A percentile compares a stretch with the other conserved stretches of the same genome.
phyloP scores from a whole-genome alignment of 1,140 invertebrate species.

The Adoxophyes honmai region DNA sequence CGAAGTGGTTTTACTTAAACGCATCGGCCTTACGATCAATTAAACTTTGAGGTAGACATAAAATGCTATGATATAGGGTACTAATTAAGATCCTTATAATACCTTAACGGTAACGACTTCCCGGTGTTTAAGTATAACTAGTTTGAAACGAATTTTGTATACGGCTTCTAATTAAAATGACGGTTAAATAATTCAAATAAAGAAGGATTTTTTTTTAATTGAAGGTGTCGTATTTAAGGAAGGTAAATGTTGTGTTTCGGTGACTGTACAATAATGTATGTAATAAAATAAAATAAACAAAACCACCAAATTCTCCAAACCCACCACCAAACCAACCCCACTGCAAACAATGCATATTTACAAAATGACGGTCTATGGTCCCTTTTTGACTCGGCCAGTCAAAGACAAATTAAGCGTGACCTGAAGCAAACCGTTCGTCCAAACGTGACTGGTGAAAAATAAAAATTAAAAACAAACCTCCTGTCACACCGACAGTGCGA shows the following conservation, averaged over 20 bases:
- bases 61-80: constrained; percentile 30
- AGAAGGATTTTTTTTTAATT: no score
- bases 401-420: constrained; percentile 1
- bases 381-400: not conserved
- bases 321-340: constrained; percentile 17
- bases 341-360: not conserved
- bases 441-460: constrained; percentile 9
- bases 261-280: not conserved
- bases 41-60: constrained; percentile 16
- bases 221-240: no score
- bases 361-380: not conserved
- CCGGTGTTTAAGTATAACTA: not conserved
- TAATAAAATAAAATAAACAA: constrained; percentile 24
- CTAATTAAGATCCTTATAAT: constrained; percentile 22
- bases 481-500: constrained; percentile 91
- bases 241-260: no score
- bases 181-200: no score
- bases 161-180: no score
- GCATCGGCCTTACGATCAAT: no score
- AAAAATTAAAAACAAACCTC: constrained; percentile 80
- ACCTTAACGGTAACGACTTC: constrained; percentile 1
- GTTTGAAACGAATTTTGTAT: no score
- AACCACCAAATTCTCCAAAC: no score
- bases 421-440: not conserved
- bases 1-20: no score